Evolutionary conservation across 2,888 invertebrate species (phyloP), one percentile per base, ranked within the genome.

Genomic region (Plebejus anna): DNA sequence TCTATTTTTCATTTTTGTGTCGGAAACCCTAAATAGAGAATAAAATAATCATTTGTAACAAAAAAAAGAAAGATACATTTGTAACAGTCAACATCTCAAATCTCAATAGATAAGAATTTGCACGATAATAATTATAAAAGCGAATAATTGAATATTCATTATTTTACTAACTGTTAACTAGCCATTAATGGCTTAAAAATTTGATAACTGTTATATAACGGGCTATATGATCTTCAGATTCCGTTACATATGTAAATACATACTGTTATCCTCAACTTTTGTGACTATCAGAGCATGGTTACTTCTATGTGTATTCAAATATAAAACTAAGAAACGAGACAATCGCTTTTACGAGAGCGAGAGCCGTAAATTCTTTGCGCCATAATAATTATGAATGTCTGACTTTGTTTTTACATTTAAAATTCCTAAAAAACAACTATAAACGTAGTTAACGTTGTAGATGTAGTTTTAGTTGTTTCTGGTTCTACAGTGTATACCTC

Each of bases 271-370:
- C 55, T 32, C 66, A 66, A 51, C 16, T 55, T 51, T 55, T 28
- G 51, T 55, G 55, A 55, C 73, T 73, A 73, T 73, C 73, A 55
- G 73, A 73, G 73, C 73, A 16, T 73, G 72, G 42, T 72, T 72
- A 72, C 72, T 72, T 42, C 72, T 72, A 72, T 28, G 72, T 72
- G 66, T 66, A 36, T 66, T 66, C 66, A 66, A 16, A 66, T 66
- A 66, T 66, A 9, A 66, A 32, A 66, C 66, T 66, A 13, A 5
- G 66, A 66, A 66, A 66, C 66, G 32, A 66, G 16, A 36, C 32
- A 66, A 66, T 66, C 36, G 32, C 36, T 61, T 57, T 61, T 13
- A 36, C 4, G 61, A 28, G 13, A 36, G 32, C 4, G 61, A 28
- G 32, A 66, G 32, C 11, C 47, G 9, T 2, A 47, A 47, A 47